phyloP scores from a whole-genome alignment of 2,888 invertebrate species.

The Nemoura dubitans region DNA sequence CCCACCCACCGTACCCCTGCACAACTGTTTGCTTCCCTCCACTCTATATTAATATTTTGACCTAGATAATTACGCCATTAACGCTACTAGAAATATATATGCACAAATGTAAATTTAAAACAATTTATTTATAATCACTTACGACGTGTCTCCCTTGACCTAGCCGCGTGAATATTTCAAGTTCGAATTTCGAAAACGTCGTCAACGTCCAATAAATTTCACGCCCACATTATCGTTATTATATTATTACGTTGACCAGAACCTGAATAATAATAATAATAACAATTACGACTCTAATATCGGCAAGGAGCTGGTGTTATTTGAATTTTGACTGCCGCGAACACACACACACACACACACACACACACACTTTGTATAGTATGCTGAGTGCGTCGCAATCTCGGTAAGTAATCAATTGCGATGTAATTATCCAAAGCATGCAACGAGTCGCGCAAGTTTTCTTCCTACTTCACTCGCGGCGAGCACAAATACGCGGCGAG shows the following conservation, averaged over 20 bases:
- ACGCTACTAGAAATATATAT: not conserved
- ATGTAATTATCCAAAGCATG: not conserved
- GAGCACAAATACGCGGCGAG: not conserved
- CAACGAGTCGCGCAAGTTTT: not conserved
- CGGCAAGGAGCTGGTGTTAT: not conserved
- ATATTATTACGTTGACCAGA: not conserved
- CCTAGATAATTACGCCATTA: not conserved
- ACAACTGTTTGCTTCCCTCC: not conserved
- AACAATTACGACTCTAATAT: not conserved
- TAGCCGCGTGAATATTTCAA: not conserved
- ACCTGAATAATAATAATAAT: not conserved
- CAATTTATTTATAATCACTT: not conserved
- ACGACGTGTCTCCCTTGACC: not conserved
- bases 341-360: too few relatives aligned
- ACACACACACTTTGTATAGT: too few relatives aligned
- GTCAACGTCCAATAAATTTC: not conserved
- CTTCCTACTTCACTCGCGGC: not conserved
- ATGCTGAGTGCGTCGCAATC: not conserved
- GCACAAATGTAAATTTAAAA: not conserved
- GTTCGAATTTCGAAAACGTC: not conserved
- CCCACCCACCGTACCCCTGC: not conserved
- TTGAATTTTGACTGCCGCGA: not conserved
- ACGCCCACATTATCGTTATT: not conserved
- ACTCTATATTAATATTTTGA: slow-evolving; percentile 12
- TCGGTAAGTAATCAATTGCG: not conserved